Evolutionary conservation across 1,140 invertebrate species (phyloP), one percentile per base, ranked within the genome.

Genomic region (Leptestheria dahalacensis): DNA sequence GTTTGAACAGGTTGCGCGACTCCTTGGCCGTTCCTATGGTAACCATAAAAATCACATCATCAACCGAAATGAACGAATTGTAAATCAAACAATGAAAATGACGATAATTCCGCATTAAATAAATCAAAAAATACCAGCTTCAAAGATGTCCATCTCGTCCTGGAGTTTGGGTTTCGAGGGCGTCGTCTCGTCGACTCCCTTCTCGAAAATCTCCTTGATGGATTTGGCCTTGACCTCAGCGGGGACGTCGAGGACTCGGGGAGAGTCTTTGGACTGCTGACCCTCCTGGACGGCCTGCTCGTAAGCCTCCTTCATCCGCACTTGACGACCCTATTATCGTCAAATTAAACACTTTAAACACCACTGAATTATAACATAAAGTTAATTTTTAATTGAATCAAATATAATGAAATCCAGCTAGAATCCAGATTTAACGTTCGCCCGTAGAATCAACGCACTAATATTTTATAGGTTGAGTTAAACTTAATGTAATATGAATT

Each of bases 251-350:
- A 50, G 54, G 28, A 26, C 29, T 20, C 49, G 28, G 21, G 48
- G 41, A 25, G 21, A 11, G 61, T 60, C 53, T 59, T 48, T 50
- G 59, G 47, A 20, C 25, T 57, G 23, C 50, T 47, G 24, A 56
- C 83, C 85, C 66, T 90, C 86, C 62, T 85, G 79, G 0, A 91
- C 84, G 3, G 88, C 88, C 67, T 90, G 86, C 68, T 92, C 88
- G 70, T 93, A 92, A 76, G 88, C 81, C 69, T 92, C 88, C 67
- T 91, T 91, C 72, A 93, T 86, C 66, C 88, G 88, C 0, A 84
- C 85, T 74, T 90, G 87, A 70, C 90, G 89, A 10, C 87, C 88
- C 84, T 86, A 69, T 61, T 60, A 70, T 59, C 29, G 23, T 46
- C 60, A 41, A 18, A 59, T 33, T 51, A 61, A 56, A 6, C 18